Conservation (phyloP, 2,797 vertebrate genomes). For the Gadopsis bispinosus region DNA sequence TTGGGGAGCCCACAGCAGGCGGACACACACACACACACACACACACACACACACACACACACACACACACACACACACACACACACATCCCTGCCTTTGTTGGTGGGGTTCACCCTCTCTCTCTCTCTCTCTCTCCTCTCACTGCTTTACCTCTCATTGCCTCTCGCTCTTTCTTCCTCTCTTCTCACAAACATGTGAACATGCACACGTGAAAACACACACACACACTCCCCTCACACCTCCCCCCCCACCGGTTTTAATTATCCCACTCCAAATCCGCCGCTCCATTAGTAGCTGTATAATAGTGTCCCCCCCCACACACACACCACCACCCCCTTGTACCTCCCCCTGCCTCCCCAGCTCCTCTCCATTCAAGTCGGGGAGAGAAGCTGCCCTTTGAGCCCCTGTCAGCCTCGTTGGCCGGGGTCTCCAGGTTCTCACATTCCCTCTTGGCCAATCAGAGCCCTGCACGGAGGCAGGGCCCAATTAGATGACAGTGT, state of each 20-base stretch:
- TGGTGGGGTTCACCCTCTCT: slow-evolving; percentile 51
- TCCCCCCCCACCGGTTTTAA: slow-evolving; percentile 75
- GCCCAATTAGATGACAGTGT: slow-evolving; percentile 85
- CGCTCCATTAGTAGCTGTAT: slow-evolving; percentile 84
- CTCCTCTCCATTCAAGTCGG: slow-evolving; percentile 82
- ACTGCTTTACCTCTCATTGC: slow-evolving; percentile 56
- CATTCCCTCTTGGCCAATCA: slow-evolving; percentile 86
- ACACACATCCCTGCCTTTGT: slow-evolving; percentile 73
- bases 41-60: slow-evolving; percentile 49
- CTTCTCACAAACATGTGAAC: slow-evolving; percentile 71
- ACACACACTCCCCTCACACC: slow-evolving; percentile 23
- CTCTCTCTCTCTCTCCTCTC: slow-evolving; percentile 30
- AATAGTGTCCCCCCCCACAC: slow-evolving; percentile 70
- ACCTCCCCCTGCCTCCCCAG: slow-evolving; percentile 58
- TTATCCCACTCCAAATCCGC: slow-evolving; percentile 86
- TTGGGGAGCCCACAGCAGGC: slow-evolving; percentile 78
- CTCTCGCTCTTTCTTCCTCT: slow-evolving; percentile 58
- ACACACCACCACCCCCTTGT: neutral
- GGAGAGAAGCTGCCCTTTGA: slow-evolving; percentile 85
- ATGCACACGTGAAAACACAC: slow-evolving; percentile 65
- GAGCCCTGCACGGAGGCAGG: slow-evolving; percentile 64
- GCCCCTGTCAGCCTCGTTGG: slow-evolving; percentile 87
- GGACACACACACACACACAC: slow-evolving; percentile 25
- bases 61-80: slow-evolving; percentile 33
- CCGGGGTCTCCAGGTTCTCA: slow-evolving; percentile 93